phyloP scores from a whole-genome alignment of 1,140 invertebrate species.

The Capitella teleta region DNA sequence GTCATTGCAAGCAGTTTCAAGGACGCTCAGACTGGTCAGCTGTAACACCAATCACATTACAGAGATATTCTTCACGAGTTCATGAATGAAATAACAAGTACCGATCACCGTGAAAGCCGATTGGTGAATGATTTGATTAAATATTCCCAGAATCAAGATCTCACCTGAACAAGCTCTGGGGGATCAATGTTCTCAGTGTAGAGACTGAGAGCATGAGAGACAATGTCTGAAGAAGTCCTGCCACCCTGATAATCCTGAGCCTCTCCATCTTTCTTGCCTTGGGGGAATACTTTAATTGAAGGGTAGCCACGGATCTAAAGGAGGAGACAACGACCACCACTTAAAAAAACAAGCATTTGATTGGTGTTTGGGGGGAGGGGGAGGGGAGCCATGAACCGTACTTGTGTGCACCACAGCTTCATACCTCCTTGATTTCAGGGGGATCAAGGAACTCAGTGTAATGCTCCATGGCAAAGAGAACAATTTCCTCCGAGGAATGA shows the following conservation, averaged over 20 bases:
- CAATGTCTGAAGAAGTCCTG: slow-evolving; percentile 79
- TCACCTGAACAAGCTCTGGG: slow-evolving; percentile 74
- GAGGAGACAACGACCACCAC: not conserved
- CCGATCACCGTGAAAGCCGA: no score
- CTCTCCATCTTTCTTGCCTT: slow-evolving; percentile 65
- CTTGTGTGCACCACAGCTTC: no score
- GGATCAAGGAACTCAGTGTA: no score
- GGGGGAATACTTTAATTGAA: slow-evolving; percentile 89
- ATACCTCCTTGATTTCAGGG: no score
- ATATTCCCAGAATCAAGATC: not conserved
- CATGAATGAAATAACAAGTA: no score
- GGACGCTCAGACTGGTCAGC: slow-evolving; percentile 46
- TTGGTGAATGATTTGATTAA: no score
- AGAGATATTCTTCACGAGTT: no score
- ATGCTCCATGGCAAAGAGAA: no score
- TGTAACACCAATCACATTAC: no score
- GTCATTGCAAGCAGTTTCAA: slow-evolving; percentile 68
- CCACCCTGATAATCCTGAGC: slow-evolving; percentile 70
- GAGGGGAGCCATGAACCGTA: no score
- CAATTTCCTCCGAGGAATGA: no score
- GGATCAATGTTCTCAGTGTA: slow-evolving; percentile 72
- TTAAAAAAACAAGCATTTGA: not conserved
- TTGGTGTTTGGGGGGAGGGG: no score
- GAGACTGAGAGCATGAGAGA: slow-evolving; percentile 79
- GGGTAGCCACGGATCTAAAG: slow-evolving; percentile 80